Evolutionary conservation across 2,888 invertebrate genomes (phyloP).

Genomic region (Brachynemurus nebulosus): DNA sequence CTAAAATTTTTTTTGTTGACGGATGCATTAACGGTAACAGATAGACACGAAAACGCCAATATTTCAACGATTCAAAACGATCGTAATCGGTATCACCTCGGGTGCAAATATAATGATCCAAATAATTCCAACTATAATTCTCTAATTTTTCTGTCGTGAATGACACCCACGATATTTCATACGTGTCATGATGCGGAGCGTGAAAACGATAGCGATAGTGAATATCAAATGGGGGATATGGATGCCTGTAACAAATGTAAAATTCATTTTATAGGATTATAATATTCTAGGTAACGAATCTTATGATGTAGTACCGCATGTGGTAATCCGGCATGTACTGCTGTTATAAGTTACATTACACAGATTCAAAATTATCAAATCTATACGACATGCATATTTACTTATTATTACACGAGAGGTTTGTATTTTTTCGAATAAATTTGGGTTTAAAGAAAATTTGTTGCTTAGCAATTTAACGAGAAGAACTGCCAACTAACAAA

Average conservation of each 20-base stretch:
- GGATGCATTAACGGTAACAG: slow-evolving; percentile 70
- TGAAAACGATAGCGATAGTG: slow-evolving; percentile 86
- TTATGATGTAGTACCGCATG: too few relatives aligned
- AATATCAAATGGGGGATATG: slow-evolving; percentile 84
- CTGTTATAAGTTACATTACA: too few relatives aligned
- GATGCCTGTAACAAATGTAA: slow-evolving; percentile 69
- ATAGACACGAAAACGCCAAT: slow-evolving; percentile 52
- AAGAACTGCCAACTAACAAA: too few relatives aligned
- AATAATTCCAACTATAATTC: slow-evolving; percentile 94
- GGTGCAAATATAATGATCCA: slow-evolving; percentile 94
- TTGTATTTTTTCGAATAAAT: too few relatives aligned
- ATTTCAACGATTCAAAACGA: slow-evolving; percentile 60
- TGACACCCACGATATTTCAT: slow-evolving; percentile 88
- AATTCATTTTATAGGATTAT: too few relatives aligned
- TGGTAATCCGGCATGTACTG: too few relatives aligned
- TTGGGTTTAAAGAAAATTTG: too few relatives aligned
- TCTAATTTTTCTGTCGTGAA: slow-evolving; percentile 91
- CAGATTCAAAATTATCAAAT: too few relatives aligned
- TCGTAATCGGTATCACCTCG: slow-evolving; percentile 85
- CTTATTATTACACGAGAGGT: too few relatives aligned
- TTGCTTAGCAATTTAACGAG: too few relatives aligned
- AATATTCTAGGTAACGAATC: too few relatives aligned
- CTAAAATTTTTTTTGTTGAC: slow-evolving; percentile 64
- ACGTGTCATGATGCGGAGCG: slow-evolving; percentile 82
- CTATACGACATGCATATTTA: too few relatives aligned